Base-by-base conservation (phyloP, 2,113 vertebrate species). In the Marmota monax region DNA sequence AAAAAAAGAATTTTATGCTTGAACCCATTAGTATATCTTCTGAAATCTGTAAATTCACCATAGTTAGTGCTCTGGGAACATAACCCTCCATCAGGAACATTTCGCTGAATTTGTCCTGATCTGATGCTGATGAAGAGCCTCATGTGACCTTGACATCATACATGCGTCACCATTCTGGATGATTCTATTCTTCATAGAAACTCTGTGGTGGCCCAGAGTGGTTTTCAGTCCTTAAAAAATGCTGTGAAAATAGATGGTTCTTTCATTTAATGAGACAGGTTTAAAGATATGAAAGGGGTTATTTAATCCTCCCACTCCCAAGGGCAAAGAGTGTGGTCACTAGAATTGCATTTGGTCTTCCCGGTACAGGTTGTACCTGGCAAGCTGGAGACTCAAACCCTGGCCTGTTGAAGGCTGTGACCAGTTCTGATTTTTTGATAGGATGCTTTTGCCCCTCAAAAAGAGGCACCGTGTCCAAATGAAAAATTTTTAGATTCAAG, bases 221-320 rank as follows among this genome's bases (percentile, higher is more conserved):
- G 16, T 92, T 92, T 90, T 93, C 23, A 67, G 29, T 78, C 56
- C 72, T 84, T 67, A 84, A 65, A 58, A 76, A 84, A 80, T 14
- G 23, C 96, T 63, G 14, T 67, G 94, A 85, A 95, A 96, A 86
- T 61, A 39, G 70, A 61, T 4, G 4, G 20, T 79, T 39, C 78
- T 89, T 96, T 95, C 29, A 32, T 63, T 93, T 58, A 90, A 17
- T 42, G 78, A 94, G 58, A 80, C 27, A 74, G 70, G 32, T 27
- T 94, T 92, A 69, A 79, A 90, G 76, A 67, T 72, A 63, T 8
- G 56, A 87, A 92, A 74, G 32, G 53, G 70, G 56, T 92, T 90
- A 78, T 72, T 90, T 65, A 97, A 48, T 78, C 7, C 69, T n/a
- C 23, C 39, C 3, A 32, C 20, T 4, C 39, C 89, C n/a, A 77